phyloP scores from a whole-genome alignment of 2,113 vertebrate species.

The Scomber scombrus region DNA sequence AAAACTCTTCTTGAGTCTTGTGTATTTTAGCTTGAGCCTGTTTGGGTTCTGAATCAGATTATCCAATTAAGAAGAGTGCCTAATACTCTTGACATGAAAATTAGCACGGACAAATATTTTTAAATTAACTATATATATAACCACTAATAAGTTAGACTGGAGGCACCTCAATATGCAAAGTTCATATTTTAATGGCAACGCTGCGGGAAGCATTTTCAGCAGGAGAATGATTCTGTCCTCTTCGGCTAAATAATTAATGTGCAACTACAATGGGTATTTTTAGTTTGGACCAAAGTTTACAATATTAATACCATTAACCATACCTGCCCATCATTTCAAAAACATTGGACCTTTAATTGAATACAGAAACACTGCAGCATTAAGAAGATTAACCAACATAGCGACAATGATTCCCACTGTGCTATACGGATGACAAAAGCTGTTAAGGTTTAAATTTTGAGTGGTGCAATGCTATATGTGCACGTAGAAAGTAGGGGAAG shows the following conservation, averaged over 20 bases:
- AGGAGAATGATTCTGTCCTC: conserved; percentile 16
- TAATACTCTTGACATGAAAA: background rate
- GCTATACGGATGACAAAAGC: conserved; percentile 27
- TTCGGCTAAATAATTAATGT: conserved; percentile 64
- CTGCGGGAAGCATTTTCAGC: conserved; percentile 22
- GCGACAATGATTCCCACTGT: background rate
- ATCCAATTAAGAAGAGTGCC: background rate
- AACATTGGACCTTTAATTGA: conserved; percentile 44
- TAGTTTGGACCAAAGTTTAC: conserved; percentile 26
- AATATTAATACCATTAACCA: conserved; percentile 71
- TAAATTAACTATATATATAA: background rate
- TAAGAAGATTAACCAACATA: conserved; percentile 29
- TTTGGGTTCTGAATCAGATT: background rate
- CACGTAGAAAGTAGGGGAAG: background rate
- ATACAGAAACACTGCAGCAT: background rate
- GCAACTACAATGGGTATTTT: conserved; percentile 53
- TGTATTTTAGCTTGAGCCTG: too few relatives aligned
- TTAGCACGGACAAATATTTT: background rate
- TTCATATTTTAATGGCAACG: background rate
- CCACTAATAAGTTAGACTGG: background rate
- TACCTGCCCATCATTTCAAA: conserved; percentile 49
- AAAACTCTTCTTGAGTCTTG: too few relatives aligned
- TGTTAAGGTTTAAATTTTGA: conserved; percentile 7
- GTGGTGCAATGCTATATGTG: background rate
- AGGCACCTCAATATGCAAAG: fast-evolving